Percentiles rank a stretch among this genome's conserved stretches.
Evolutionary conservation across 2,888 invertebrate species (phyloP).

Genomic region (Polyommatus iphigenia): DNA sequence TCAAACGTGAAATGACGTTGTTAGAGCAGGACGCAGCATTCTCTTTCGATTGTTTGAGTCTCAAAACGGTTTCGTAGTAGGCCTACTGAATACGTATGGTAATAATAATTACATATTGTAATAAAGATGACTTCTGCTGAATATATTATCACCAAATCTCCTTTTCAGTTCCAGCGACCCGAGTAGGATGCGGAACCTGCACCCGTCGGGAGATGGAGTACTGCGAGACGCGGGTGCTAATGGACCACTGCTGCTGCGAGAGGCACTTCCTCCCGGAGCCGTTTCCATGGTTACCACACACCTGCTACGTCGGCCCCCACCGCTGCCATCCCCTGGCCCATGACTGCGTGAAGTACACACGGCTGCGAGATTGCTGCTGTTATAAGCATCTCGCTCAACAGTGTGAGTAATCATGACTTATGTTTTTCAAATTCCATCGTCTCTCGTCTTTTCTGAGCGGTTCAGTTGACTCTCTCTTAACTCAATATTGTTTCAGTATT

Average conservation of each 20-base stretch:
- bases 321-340: conserved; percentile 80
- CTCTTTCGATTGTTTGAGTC: no score
- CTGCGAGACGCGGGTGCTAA: conserved; percentile 81
- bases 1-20: no score
- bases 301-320: conserved; percentile 82
- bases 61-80: no score
- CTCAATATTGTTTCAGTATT: no score
- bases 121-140: neutral
- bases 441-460: no score
- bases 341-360: conserved; percentile 82
- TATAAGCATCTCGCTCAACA: conserved; percentile 78
- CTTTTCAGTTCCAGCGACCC: conserved; percentile 54
- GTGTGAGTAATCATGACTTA: conserved; percentile 70
- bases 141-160: neutral
- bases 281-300: conserved; percentile 84
- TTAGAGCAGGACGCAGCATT: no score
- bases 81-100: no score
- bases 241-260: conserved; percentile 77
- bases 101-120: no score
- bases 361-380: conserved; percentile 84
- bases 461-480: no score
- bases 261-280: conserved; percentile 82
- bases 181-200: conserved; percentile 82
- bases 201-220: conserved; percentile 81
- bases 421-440: no score